phyloP scores from a whole-genome alignment of 2,888 invertebrate species.

The Lasioglossum marginatum region DNA sequence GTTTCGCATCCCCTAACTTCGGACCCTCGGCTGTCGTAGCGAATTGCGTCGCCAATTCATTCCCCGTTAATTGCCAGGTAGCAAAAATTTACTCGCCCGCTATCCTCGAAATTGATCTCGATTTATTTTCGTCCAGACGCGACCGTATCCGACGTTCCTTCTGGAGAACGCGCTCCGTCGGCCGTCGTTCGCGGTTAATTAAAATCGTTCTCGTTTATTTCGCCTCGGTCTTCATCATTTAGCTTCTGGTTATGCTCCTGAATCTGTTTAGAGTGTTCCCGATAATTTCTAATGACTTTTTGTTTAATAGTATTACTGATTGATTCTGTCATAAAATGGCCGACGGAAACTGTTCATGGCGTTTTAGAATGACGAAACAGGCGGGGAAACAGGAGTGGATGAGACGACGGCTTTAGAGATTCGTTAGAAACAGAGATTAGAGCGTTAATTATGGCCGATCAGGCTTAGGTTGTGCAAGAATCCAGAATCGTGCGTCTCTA shows the following conservation, averaged over 20 bases:
- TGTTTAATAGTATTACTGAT: not conserved
- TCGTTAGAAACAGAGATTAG: not conserved
- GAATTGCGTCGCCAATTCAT: slow-evolving; percentile 37
- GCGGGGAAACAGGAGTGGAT: not conserved
- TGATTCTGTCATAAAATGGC: not conserved
- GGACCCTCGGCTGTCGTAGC: not conserved
- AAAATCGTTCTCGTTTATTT: no score
- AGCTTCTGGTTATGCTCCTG: not conserved
- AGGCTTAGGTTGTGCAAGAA: not conserved
- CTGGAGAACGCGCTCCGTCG: not conserved
- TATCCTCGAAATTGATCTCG: not conserved
- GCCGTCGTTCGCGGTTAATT: not conserved
- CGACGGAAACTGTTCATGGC: not conserved
- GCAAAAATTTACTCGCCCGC: not conserved
- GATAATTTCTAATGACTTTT: not conserved
- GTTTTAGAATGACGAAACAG: not conserved
- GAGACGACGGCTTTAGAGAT: not conserved
- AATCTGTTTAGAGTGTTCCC: not conserved
- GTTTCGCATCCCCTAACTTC: not conserved
- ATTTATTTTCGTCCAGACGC: not conserved
- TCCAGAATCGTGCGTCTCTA: not conserved
- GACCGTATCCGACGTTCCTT: not conserved
- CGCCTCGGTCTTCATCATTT: no score
- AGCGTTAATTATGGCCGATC: not conserved
- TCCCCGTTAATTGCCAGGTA: slow-evolving; percentile 12